phyloP scores from a whole-genome alignment of 2,888 invertebrate species.

The Tubulanus polymorphus region DNA sequence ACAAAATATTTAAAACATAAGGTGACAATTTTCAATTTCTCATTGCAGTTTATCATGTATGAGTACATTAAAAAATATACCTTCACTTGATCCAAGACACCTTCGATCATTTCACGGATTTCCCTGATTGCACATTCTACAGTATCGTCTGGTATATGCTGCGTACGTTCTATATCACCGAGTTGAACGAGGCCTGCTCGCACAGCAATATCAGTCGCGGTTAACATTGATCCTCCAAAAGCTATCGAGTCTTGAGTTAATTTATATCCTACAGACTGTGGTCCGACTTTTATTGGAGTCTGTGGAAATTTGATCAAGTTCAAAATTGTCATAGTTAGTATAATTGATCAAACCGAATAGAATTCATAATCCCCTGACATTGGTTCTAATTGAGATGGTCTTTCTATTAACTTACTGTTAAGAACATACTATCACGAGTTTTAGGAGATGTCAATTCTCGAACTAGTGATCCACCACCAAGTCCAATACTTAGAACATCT shows the following conservation, averaged over 20 bases:
- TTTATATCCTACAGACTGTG: constrained; percentile 42
- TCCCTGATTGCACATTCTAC: constrained; percentile 22
- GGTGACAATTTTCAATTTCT: not conserved
- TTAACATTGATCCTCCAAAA: constrained; percentile 30
- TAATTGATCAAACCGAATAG: no score
- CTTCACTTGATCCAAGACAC: constrained; percentile 36
- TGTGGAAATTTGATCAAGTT: no score
- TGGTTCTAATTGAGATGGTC: no score
- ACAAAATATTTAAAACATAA: not conserved
- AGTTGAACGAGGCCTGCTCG: constrained; percentile 29
- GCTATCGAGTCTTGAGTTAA: constrained; percentile 31
- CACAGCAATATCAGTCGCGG: constrained; percentile 46
- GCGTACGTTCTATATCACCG: constrained; percentile 24
- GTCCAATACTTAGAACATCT: constrained; percentile 43
- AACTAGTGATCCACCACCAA: constrained; percentile 49
- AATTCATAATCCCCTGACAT: no score
- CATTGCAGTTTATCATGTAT: not conserved
- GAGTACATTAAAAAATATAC: constrained; percentile 9
- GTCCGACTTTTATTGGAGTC: constrained; percentile 29
- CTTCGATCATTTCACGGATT: constrained; percentile 31
- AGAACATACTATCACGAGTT: no score
- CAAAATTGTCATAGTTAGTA: no score
- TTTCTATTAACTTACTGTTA: no score
- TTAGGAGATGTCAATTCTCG: no score
- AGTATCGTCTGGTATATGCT: constrained; percentile 19